phyloP scores from a whole-genome alignment of 2,888 invertebrate genomes.

The Therioaphis trifolii region DNA sequence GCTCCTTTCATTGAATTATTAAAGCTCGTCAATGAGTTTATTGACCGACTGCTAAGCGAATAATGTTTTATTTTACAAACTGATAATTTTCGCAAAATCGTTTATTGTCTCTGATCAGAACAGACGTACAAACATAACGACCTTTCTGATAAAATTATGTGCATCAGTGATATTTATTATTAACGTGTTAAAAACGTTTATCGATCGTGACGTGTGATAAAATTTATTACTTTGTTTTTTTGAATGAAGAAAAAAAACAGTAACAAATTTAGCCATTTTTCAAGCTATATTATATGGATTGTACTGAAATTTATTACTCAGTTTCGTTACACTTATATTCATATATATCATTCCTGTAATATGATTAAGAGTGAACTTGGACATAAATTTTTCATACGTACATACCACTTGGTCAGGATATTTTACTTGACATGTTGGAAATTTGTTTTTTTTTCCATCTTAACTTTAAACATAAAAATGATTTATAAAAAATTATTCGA shows the following conservation, averaged over 20 bases:
- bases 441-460: not conserved
- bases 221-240: no score
- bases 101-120: no score
- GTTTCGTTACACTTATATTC: not conserved
- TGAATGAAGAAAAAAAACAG: no score
- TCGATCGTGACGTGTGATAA: no score
- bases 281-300: not conserved
- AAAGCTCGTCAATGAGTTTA: not conserved
- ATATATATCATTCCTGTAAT: not conserved
- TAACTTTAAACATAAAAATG: not conserved
- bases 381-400: not conserved
- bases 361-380: not conserved
- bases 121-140: no score
- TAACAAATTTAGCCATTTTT: no score
- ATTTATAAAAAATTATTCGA: constrained; percentile 15
- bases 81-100: no score
- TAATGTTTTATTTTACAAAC: no score
- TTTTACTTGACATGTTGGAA: not conserved
- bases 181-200: no score
- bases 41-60: no score
- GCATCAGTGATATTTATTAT: no score
- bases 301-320: not conserved
- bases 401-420: not conserved
- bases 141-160: no score
- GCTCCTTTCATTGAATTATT: not conserved